phyloP scores from a whole-genome alignment of 30 jellyfish, hydroid and myxozoan species.

The Rhopilema esculentum region DNA sequence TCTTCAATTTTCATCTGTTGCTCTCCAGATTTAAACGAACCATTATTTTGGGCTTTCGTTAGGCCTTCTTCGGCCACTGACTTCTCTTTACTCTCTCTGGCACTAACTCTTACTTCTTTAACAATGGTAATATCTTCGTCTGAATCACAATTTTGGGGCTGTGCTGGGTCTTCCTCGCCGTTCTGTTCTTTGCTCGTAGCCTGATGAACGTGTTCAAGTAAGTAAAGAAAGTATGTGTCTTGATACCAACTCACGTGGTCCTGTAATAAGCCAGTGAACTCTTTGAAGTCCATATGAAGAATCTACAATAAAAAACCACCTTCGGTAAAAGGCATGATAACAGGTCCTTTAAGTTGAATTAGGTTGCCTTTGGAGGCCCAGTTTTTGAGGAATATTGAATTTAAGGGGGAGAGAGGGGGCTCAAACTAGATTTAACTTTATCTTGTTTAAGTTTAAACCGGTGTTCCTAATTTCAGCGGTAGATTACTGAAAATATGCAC shows the following conservation, averaged over 20 bases:
- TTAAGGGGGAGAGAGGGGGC: too few relatives aligned
- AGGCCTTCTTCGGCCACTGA: background rate
- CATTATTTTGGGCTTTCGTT: background rate
- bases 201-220: slow-evolving; percentile 49
- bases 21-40: background rate
- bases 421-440: too few relatives aligned
- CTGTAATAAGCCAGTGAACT: slow-evolving; percentile 60
- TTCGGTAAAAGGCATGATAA: too few relatives aligned
- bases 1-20: background rate
- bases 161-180: slow-evolving; percentile 19
- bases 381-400: too few relatives aligned
- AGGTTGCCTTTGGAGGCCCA: too few relatives aligned
- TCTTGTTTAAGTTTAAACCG: too few relatives aligned
- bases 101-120: slow-evolving; percentile 27
- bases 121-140: slow-evolving; percentile 57
- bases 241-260: slow-evolving; percentile 71
- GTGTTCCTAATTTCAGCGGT: too few relatives aligned
- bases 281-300: slow-evolving; percentile 71
- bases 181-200: slow-evolving; percentile 36
- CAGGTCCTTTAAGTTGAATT: too few relatives aligned
- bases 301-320: slow-evolving; percentile 15
- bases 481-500: too few relatives aligned
- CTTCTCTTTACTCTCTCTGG: background rate
- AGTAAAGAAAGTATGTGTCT: slow-evolving; percentile 41
- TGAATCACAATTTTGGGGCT: slow-evolving; percentile 29